Percentiles rank a stretch among this genome's conserved stretches.
Conservation (phyloP, 2,888 invertebrate genomes). For the Mesorhabditis spiculigera region DNA sequence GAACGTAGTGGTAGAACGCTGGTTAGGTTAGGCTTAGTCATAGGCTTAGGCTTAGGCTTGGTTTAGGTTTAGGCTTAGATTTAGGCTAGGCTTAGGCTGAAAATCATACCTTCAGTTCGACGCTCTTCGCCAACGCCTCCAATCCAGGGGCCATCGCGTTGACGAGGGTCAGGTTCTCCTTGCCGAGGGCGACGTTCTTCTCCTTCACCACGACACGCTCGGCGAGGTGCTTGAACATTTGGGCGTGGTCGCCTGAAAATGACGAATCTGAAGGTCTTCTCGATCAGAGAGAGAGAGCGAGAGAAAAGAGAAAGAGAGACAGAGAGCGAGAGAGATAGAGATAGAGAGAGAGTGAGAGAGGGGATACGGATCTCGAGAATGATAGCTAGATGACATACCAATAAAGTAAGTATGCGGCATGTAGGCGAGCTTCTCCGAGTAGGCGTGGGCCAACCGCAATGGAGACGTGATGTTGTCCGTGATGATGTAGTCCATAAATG, state of each 20-base stretch:
- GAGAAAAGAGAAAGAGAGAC: too few relatives aligned
- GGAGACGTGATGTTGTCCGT: conserved; percentile 95
- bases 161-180: conserved; percentile 65
- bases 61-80: too few relatives aligned
- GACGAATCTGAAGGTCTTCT: too few relatives aligned
- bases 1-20: background rate
- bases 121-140: conserved; percentile 84
- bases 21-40: background rate
- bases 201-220: conserved; percentile 75
- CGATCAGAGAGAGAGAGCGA: too few relatives aligned
- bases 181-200: background rate
- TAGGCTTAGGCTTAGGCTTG: too few relatives aligned
- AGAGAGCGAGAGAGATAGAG: too few relatives aligned
- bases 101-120: conserved; percentile 66
- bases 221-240: conserved; percentile 96
- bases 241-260: conserved; percentile 73
- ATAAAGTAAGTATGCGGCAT: conserved; percentile 98
- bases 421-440: conserved; percentile 83
- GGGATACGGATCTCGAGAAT: too few relatives aligned
- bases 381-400: conserved; percentile 63
- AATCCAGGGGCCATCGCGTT: conserved; percentile 88
- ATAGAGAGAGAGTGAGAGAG: too few relatives aligned
- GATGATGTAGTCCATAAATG: conserved; percentile 96
- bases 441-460: conserved; percentile 72
- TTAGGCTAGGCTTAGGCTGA: background rate